Evolutionary conservation across 2,113 vertebrate species (phyloP), one percentile per base, ranked within the genome.

Genomic region (Barbus barbus): DNA sequence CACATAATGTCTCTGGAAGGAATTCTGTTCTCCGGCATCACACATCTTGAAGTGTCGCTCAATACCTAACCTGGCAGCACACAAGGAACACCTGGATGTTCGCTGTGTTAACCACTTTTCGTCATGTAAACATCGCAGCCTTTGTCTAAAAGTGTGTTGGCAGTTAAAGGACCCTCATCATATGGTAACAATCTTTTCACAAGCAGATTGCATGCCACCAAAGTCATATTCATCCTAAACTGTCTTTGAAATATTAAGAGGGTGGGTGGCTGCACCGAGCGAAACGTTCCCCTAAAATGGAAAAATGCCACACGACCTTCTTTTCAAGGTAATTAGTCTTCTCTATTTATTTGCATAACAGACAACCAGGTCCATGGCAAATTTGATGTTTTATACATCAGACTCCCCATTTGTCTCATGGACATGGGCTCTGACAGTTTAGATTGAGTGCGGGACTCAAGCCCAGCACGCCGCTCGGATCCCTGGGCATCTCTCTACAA

Each of bases 101-200:
- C 26, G n/a, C 65, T 51, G 24, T 56, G 58, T 79, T 60, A 63
- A 74, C 51, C 56, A 20, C 33, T 69, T 61, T 38, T 72, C 18
- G 14, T 75, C 24, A 9, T 46, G 46, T 72, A 83, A 79, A 82
- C 74, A 51, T 24, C 36, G 0, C 26, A 81, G 18, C 16, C 73
- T 63, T 72, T 86, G 60, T 83, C 38, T 76, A 20, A 65, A 56
- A 41, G 36, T 60, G n/a, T 58, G 5, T 63, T 28, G 33, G 38
- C 5, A 85, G 77, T 90, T 89, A 75, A 65, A 83, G 86, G 51
- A 91, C 58, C 74, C 69, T 63, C 11, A 9, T 86, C 88, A 88
- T 94, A 90, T 93, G 92, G 92, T 87, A 91, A 90, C 91, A 90
- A 94, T 94, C 91, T 91, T 89, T 87, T 89, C 86, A 36, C 89